Evolutionary conservation across 1,140 invertebrate genomes (phyloP).

Genomic region (Heliconius eleuchia): DNA sequence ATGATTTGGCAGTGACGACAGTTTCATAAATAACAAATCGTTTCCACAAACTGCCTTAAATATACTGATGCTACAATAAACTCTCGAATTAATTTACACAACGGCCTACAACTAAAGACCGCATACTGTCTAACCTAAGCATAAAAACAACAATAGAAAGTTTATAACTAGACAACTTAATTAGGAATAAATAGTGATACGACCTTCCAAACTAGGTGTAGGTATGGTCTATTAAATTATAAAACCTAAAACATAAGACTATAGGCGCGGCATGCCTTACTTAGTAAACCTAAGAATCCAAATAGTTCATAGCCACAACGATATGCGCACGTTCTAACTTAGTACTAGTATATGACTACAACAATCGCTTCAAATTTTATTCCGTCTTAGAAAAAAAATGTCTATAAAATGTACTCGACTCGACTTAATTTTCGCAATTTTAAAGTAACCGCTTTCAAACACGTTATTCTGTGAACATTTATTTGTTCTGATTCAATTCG

Average conservation of each 20-base stretch:
- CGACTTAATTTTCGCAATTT: neutral
- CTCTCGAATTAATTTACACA: constrained; percentile 41
- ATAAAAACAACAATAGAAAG: constrained; percentile 57
- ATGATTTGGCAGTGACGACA: constrained; percentile 71
- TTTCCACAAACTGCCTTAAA: constrained; percentile 46
- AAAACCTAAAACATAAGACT: constrained; percentile 69
- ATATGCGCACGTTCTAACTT: constrained; percentile 75
- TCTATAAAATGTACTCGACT: neutral
- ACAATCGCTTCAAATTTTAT: constrained; percentile 33
- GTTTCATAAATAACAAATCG: constrained; percentile 49
- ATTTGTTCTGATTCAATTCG: neutral
- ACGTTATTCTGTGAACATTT: neutral
- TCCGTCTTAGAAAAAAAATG: neutral
- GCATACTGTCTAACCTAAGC: constrained; percentile 26
- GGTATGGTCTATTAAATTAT: constrained; percentile 45
- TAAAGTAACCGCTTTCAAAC: neutral
- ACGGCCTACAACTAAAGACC: constrained; percentile 24
- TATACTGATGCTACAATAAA: constrained; percentile 42
- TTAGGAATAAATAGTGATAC: constrained; percentile 63
- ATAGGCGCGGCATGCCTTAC: constrained; percentile 55
- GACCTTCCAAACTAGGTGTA: constrained; percentile 50
- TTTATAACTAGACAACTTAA: constrained; percentile 53
- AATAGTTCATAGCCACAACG: constrained; percentile 70
- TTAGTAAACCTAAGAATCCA: constrained; percentile 63
- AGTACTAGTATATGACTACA: constrained; percentile 54